Evolutionary conservation across 2,797 vertebrate genomes (phyloP), one percentile per base, ranked within the genome.

Genomic region (Trachops cirrhosus): DNA sequence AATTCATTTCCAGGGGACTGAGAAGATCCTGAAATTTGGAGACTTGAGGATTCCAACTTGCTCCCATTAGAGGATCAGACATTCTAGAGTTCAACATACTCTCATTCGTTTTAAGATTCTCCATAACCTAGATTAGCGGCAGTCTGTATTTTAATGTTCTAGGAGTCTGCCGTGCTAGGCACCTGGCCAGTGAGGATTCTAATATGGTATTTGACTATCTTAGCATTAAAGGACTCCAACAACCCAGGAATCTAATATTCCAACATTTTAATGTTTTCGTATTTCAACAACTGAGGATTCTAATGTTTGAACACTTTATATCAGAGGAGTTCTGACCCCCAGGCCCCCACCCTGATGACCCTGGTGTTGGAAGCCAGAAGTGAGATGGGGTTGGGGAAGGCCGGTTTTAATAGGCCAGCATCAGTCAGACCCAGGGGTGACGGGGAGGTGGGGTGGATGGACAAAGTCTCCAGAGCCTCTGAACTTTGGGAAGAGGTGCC

Each of bases 11-110:
- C 50, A 92, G 74, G 41, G 57, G 21, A 32, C 82, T 84, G 75
- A 79, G 73, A 85, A 92, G 93, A 94, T 86, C 41, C 84, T 92
- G 67, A 82, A 84, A 77, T 80, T 64, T 80, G 67, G 39, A 26
- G 91, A 86, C 87, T 92, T 71, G 8, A 80, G 46, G 46, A 82
- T 87, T 64, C 80, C 16, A 85, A 21, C 22, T 78, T 62, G 84
- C 59, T 85, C 62, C 39, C 50, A 37, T 74, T 86, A 52, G n/a
- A 71, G 52, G 54, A 50, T 67, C 54, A 52, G 44, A 18, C 37
- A 64, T 21, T 37, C 50, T 71, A 68, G 54, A 44, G 74, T 75
- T 64, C 19, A 67, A 22, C 4, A 16, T 54, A 44, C 44, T 74
- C 50, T 78, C 48, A 50, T 32, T 57, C 1, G 1, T 68, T 87